Base-by-base conservation (phyloP, 2,888 invertebrate species). In the Plagodis dolabraria region DNA sequence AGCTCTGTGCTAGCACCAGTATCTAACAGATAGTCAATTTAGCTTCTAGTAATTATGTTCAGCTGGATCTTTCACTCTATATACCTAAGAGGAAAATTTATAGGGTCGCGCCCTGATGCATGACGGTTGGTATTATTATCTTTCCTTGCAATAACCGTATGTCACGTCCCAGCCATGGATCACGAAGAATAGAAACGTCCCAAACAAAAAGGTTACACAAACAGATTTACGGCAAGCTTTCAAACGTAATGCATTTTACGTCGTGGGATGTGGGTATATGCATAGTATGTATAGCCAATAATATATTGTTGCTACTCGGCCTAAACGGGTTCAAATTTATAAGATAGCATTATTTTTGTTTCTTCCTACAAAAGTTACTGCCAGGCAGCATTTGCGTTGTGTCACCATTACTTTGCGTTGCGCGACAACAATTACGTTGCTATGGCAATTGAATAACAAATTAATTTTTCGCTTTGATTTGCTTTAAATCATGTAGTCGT, bases 101-200 rank as follows among this genome's bases (percentile, higher is more conserved):
- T 53, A 53, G 60, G 60, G 56, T 61, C 60, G 42, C 36, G 56
- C 33, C 52, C 45, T 61, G 60, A 61, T 50, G 53, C 60, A 61
- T 61, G 60, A 53, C 56, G 60, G 56, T 61, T 53, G 12, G 56
- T 50, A 50, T 53, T 60, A 56, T 56, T 57, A 60, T 53, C 53
- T 52, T 60, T 38, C 53, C 56, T 33, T 48, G 53, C 60, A 57
- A 61, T 61, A 61, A 61, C 60, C 53, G 56, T 57, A 57, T 40
- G 53, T 57, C 60, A 60, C 60, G 60, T 57, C 52, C 56, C 53
- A 40, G 34, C 53, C 46, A 36, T 61, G 56, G 56, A 57, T 61
- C 60, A 56, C 60, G 33, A 40, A 46, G 40, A 53, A 55, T 35
- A 42, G 44, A 48, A 48, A 47, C 47, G 40, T 48, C 44, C 44